Conservation (phyloP, 2,797 vertebrate species). For the Arnoldichthys spilopterus region DNA sequence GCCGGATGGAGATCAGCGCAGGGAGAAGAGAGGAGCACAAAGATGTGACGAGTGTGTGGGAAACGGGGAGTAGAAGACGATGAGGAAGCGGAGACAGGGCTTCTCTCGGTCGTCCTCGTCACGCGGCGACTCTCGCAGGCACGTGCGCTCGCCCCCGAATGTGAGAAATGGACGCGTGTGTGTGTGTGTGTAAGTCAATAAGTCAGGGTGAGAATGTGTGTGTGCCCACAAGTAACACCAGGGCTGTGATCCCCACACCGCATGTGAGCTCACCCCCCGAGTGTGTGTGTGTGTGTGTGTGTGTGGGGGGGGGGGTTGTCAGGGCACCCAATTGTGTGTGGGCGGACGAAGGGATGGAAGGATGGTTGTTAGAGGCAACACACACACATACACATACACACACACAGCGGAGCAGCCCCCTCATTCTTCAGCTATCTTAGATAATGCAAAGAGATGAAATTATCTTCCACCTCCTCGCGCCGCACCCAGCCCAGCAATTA, state of each 20-base stretch:
- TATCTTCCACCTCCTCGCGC: slow-evolving; percentile 11
- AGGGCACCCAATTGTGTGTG: background rate
- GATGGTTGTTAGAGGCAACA: slow-evolving; percentile 43
- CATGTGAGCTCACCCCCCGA: background rate
- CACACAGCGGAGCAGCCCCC: slow-evolving; percentile 2
- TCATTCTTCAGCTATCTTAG: background rate
- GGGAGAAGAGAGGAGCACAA: background rate
- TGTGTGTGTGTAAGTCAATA: background rate
- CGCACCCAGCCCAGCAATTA: slow-evolving; percentile 22
- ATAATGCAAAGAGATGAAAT: slow-evolving; percentile 23
- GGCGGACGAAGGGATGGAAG: slow-evolving; percentile 14
- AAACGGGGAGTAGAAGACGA: background rate
- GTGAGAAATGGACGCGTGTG: background rate
- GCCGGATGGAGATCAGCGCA: background rate
- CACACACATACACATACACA: too few species aligned
- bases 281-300: background rate
- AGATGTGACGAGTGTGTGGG: background rate
- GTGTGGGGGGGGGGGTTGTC: background rate
- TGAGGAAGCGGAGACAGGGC: background rate
- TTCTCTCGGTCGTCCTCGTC: background rate
- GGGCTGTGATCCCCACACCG: background rate
- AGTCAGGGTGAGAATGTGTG: background rate
- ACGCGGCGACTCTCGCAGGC: background rate
- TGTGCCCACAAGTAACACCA: background rate
- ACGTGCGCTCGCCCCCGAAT: background rate